These are phyloP conservation scores for Lineus longissimus DNA, from an alignment of 1,140 invertebrate genomes.

Conservation along the genomic window DNA sequence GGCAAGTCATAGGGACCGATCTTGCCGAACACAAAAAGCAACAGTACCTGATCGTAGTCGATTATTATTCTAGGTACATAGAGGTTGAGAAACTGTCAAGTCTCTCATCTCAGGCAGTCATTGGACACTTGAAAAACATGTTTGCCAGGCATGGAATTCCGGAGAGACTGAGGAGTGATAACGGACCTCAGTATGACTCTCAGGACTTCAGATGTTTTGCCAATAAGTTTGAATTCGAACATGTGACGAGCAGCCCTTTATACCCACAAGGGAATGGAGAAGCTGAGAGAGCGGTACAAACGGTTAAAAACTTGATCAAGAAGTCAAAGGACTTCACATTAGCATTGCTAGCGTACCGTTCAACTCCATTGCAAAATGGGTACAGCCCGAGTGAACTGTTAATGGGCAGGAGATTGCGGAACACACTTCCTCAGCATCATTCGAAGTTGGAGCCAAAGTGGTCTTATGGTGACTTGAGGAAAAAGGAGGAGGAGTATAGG, in stretches of 20 bases:
- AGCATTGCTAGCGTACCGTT: background rate
- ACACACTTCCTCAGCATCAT: too few relatives aligned
- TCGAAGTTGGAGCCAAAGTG: too few relatives aligned
- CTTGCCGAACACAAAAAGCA: background rate
- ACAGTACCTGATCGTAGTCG: too few relatives aligned
- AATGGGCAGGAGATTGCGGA: too few relatives aligned
- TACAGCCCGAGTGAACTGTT: too few relatives aligned
- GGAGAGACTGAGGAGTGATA: constrained; percentile 26
- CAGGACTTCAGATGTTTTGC: constrained; percentile 10
- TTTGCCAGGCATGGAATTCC: too few relatives aligned
- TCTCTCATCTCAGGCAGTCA: constrained; percentile 14
- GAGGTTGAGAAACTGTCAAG: constrained; percentile 20
- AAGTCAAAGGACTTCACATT: background rate
- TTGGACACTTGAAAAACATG: constrained; percentile 18
- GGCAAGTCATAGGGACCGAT: background rate
- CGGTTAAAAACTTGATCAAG: too few relatives aligned
- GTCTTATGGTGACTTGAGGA: too few relatives aligned
- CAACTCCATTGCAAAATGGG: background rate
- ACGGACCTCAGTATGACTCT: constrained; percentile 27
- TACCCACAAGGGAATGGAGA: constrained; percentile 26
- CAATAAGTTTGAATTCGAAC: too few relatives aligned
- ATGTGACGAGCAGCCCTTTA: constrained; percentile 12
- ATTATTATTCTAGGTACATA: constrained; percentile 30
- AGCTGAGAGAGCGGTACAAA: constrained; percentile 21
- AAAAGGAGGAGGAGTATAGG: too few relatives aligned